phyloP scores from a whole-genome alignment of 1,140 invertebrate genomes.

The Drosophila subpulchrella region DNA sequence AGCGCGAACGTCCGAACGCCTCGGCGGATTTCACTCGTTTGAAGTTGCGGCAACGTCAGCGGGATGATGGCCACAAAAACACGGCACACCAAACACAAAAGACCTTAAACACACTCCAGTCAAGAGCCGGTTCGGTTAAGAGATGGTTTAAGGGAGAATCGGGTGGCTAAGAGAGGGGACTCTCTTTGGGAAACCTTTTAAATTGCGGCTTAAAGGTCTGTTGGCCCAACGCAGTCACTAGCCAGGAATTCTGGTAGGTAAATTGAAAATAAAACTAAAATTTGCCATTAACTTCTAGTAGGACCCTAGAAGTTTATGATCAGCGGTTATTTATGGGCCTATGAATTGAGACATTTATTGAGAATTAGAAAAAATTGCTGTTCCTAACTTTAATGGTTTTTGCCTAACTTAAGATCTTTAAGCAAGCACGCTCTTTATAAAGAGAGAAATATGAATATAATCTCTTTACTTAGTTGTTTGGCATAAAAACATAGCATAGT shows the following conservation, averaged over 20 bases:
- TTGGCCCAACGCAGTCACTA: slow-evolving; percentile 20
- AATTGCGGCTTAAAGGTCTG: slow-evolving; percentile 7
- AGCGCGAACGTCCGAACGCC: slow-evolving; percentile 73
- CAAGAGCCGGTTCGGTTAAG: slow-evolving; percentile 24
- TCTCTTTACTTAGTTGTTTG: neutral
- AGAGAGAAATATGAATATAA: neutral
- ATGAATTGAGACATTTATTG: slow-evolving; percentile 21
- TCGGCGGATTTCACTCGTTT: slow-evolving; percentile 69
- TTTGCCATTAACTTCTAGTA: neutral
- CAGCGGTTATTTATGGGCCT: slow-evolving; percentile 21
- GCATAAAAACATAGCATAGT: slow-evolving; percentile 30
- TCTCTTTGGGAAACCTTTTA: neutral
- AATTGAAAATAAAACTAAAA: neutral
- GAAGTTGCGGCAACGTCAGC: slow-evolving; percentile 46
- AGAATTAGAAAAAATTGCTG: slow-evolving; percentile 2
- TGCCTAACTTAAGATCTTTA: neutral
- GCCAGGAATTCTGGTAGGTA: slow-evolving; percentile 17
- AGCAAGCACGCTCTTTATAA: neutral
- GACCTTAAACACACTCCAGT: slow-evolving; percentile 4
- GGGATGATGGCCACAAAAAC: slow-evolving; percentile 15
- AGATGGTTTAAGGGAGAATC: neutral
- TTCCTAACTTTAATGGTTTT: slow-evolving; percentile 20
- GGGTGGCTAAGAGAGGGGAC: neutral
- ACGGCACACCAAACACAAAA: slow-evolving; percentile 13
- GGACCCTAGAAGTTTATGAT: slow-evolving; percentile 11